These are phyloP conservation scores for Scaptomyza graminum DNA, from an alignment of 1,140 invertebrate genomes.

Conservation along the genomic window DNA sequence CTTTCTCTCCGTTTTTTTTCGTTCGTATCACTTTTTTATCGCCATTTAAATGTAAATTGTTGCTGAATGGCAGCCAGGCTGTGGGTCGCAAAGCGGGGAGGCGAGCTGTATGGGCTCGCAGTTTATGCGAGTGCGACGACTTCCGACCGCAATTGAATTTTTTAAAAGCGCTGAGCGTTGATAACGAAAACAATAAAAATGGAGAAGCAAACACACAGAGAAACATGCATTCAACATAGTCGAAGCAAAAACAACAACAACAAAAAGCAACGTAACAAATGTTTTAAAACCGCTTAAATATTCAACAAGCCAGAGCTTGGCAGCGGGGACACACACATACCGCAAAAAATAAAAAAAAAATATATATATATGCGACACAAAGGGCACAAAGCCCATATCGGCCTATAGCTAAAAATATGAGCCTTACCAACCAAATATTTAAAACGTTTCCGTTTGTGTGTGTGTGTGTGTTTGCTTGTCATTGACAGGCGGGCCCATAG, in stretches of 20 bases:
- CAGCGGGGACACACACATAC: slow-evolving; percentile 18
- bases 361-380: slow-evolving; percentile 35
- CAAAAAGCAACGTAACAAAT: slow-evolving; percentile 55
- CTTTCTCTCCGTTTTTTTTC: slow-evolving; percentile 1
- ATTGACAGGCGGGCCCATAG: slow-evolving; percentile 6
- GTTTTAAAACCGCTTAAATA: slow-evolving; percentile 78
- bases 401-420: slow-evolving; percentile 74
- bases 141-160: slow-evolving; percentile 81
- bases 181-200: slow-evolving; percentile 81
- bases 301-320: slow-evolving; percentile 66
- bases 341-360: slow-evolving; percentile 7
- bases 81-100: background rate
- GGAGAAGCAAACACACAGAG: slow-evolving; percentile 37
- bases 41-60: slow-evolving; percentile 82
- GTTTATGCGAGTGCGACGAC: slow-evolving; percentile 80
- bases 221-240: slow-evolving; percentile 7
- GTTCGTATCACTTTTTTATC: slow-evolving; percentile 76
- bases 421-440: slow-evolving; percentile 41
- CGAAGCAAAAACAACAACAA: slow-evolving; percentile 5
- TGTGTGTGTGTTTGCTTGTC: slow-evolving; percentile 7
- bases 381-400: slow-evolving; percentile 60
- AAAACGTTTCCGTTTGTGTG: slow-evolving; percentile 29
- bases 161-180: slow-evolving; percentile 82
- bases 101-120: slow-evolving; percentile 31
- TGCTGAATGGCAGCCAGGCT: slow-evolving; percentile 38